These are phyloP conservation scores for Epirrhoe alternata DNA, from an alignment of 2,888 invertebrate species.

Conservation along the genomic window DNA sequence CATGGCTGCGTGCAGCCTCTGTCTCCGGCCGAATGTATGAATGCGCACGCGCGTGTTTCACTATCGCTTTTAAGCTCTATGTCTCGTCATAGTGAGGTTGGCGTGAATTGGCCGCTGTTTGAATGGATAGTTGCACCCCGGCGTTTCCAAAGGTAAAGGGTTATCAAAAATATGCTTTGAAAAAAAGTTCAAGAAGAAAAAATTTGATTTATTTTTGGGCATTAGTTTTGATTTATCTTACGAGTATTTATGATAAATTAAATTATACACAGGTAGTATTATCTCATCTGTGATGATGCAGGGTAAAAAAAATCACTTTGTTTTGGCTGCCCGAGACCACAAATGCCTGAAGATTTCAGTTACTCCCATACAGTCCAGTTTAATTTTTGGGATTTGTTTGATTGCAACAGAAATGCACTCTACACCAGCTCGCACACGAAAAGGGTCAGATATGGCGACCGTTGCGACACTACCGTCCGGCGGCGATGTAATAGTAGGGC, in stretches of 20 bases:
- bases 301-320: too few relatives aligned
- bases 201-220: too few relatives aligned
- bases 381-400: background rate
- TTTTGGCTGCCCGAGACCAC: too few relatives aligned
- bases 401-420: constrained; percentile 7
- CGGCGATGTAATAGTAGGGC: background rate
- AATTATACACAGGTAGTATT: too few relatives aligned
- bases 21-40: constrained; percentile 26
- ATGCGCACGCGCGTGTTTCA: constrained; percentile 39
- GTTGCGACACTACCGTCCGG: constrained; percentile 20
- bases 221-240: too few relatives aligned
- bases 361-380: too few relatives aligned
- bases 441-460: constrained; percentile 13
- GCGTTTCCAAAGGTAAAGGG: background rate
- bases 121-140: too few relatives aligned
- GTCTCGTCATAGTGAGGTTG: constrained; percentile 10
- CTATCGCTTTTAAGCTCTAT: constrained; percentile 38
- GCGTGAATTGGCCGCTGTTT: constrained; percentile 21
- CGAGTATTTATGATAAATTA: too few relatives aligned
- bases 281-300: too few relatives aligned
- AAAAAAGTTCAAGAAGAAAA: too few relatives aligned
- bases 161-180: background rate
- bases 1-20: constrained; percentile 37
- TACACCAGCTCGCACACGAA: background rate
- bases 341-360: too few relatives aligned